Conservation (phyloP, 2,888 invertebrate genomes). For the Drosophila paucipuncta region DNA sequence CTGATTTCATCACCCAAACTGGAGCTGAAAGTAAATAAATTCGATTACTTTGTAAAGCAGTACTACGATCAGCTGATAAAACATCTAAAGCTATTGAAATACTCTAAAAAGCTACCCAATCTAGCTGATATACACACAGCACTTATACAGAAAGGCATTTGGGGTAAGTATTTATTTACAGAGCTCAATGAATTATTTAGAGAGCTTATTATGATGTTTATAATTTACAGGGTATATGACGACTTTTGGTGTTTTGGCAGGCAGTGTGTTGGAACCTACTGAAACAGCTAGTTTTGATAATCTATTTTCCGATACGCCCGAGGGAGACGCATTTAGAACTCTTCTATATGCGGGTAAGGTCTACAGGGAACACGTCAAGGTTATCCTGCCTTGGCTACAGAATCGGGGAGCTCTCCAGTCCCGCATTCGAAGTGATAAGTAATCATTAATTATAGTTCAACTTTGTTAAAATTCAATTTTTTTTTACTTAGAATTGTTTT, state of each 20-base stretch:
- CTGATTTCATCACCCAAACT: constrained; percentile 72
- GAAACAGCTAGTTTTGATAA: constrained; percentile 49
- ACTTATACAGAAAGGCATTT: constrained; percentile 70
- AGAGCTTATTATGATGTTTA: not conserved
- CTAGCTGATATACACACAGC: constrained; percentile 75
- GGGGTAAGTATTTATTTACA: constrained; percentile 43
- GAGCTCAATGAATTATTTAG: not conserved
- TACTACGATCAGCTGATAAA: constrained; percentile 75
- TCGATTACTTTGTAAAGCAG: constrained; percentile 77
- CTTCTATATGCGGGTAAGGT: constrained; percentile 35
- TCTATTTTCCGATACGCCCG: constrained; percentile 34
- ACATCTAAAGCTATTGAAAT: constrained; percentile 72
- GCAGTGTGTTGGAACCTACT: constrained; percentile 30
- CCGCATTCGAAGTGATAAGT: not conserved
- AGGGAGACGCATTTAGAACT: constrained; percentile 32
- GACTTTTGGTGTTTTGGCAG: constrained; percentile 44
- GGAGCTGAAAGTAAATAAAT: constrained; percentile 72
- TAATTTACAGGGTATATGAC: constrained; percentile 36
- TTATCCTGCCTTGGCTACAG: constrained; percentile 51
- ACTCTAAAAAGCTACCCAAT: constrained; percentile 66
- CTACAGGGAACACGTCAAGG: constrained; percentile 34
- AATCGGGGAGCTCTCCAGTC: constrained; percentile 54
- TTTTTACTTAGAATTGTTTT: not conserved
- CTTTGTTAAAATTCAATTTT: not conserved
- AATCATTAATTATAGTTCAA: not conserved